Evolutionary conservation across 2,113 vertebrate species (phyloP), one percentile per base, ranked within the genome.

Genomic region (Psilopogon haemacephalus): DNA sequence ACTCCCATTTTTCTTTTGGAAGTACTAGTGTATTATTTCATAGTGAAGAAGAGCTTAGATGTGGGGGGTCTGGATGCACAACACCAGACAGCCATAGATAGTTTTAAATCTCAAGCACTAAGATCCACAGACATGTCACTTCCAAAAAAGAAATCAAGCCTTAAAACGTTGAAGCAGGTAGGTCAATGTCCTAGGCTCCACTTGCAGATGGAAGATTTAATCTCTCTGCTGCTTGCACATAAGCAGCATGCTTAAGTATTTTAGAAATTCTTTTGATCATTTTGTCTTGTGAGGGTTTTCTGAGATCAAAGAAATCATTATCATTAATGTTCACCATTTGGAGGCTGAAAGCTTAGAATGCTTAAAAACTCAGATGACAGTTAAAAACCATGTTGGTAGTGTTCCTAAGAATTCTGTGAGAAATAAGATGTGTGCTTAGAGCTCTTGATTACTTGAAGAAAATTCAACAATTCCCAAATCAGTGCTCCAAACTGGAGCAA

Each of bases 231-330:
- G 30, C 62, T 37, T 87, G 82, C 37, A 33, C n/a, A 78, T n/a
- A 71, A 81, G 86, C 54, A 72, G 27, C 38, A 52, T 4, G 2
- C 44, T 78, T 82, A 81, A 90, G 55, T 52, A 59, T 20, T 75
- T 94, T n/a, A 75, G 30, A 64, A 82, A 68, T 75, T 72, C 62
- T 94, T 95, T 91, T 79, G 30, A 94, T 87, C 38, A 69, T 35
- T 69, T 50, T 50, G 48, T 50, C 48, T 50, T 50, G 48, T 50
- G 48, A 50, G 48, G 12, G 48, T 50, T 50, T 50, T 50, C 60
- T 4, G 70, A 70, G 75, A 58, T 72, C 72, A 95, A 90, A 86
- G 30, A 88, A 92, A 73, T 59, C 11, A 63, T 70, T 73, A 56
- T 40, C 35, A 52, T 75, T 86, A 48, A 69, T 20, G 40, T 50